Evolutionary conservation across 2,888 invertebrate species (phyloP).

Genomic region (Resseliella maxima): DNA sequence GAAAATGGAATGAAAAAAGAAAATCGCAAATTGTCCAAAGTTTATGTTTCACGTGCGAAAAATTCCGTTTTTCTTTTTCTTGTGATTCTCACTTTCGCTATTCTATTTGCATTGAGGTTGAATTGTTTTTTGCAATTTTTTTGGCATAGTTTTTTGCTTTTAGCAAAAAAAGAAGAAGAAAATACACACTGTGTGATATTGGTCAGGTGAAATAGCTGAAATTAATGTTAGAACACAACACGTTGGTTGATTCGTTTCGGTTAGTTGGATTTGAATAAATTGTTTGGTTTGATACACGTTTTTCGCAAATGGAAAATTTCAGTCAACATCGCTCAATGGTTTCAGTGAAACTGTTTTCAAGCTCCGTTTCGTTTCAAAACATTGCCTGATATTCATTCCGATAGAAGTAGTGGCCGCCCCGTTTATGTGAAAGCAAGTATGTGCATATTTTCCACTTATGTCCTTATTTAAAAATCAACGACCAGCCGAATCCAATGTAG

Average conservation of each 20-base stretch:
- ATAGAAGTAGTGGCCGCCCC: neutral
- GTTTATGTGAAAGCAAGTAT: neutral
- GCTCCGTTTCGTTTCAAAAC: neutral
- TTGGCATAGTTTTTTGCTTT: too few species aligned
- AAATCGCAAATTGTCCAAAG: neutral
- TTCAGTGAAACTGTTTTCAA: neutral
- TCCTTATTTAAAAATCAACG: neutral
- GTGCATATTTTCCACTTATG: slow-evolving; percentile 49
- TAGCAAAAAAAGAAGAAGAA: too few species aligned
- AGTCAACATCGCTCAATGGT: neutral
- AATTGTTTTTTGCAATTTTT: too few species aligned
- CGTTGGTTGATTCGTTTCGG: neutral
- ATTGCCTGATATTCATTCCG: neutral
- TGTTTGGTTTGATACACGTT: neutral
- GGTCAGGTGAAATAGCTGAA: too few species aligned
- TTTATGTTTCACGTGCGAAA: neutral
- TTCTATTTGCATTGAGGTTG: too few species aligned
- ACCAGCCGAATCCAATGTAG: neutral
- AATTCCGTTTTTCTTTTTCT: neutral
- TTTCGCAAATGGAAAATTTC: neutral
- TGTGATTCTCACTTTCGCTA: neutral
- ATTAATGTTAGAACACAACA: too few species aligned
- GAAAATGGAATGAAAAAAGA: neutral
- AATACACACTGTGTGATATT: too few species aligned
- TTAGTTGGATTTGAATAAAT: neutral